These are phyloP conservation scores for Eueides isabella DNA, from an alignment of 1,140 invertebrate species.

Conservation along the genomic window DNA sequence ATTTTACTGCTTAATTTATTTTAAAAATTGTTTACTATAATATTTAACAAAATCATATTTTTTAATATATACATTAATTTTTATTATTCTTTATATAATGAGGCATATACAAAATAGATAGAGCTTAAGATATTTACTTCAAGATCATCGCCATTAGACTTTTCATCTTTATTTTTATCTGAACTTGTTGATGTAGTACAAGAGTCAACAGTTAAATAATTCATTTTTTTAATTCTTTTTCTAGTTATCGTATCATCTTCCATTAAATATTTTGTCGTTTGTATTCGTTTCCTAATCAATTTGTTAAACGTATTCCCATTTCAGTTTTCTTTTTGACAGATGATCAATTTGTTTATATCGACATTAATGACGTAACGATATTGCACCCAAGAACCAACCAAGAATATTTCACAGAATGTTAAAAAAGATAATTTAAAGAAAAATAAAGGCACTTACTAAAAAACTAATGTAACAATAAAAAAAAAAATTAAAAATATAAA, in stretches of 20 bases:
- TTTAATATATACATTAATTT: background rate
- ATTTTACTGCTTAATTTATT: no score
- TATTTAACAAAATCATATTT: background rate
- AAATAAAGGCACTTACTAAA: background rate
- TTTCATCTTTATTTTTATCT: constrained; percentile 41
- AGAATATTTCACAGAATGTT: background rate
- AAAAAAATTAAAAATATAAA: no score
- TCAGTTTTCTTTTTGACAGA: constrained; percentile 17
- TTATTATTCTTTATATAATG: background rate
- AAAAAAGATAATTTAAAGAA: background rate
- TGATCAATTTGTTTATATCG: constrained; percentile 23
- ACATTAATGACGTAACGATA: background rate
- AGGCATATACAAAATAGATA: background rate
- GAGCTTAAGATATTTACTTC: constrained; percentile 46
- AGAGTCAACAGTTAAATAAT: constrained; percentile 49
- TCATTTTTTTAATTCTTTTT: constrained; percentile 39
- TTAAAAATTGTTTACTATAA: no score
- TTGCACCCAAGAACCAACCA: background rate
- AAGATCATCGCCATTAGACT: constrained; percentile 50
- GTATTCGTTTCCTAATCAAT: background rate
- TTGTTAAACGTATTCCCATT: background rate
- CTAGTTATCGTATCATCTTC: constrained; percentile 3
- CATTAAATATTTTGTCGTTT: constrained; percentile 1
- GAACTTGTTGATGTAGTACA: constrained; percentile 37
- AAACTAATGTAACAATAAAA: no score